Evolutionary conservation across 2,113 vertebrate species (phyloP).

Genomic region (Bagarius yarrelli): DNA sequence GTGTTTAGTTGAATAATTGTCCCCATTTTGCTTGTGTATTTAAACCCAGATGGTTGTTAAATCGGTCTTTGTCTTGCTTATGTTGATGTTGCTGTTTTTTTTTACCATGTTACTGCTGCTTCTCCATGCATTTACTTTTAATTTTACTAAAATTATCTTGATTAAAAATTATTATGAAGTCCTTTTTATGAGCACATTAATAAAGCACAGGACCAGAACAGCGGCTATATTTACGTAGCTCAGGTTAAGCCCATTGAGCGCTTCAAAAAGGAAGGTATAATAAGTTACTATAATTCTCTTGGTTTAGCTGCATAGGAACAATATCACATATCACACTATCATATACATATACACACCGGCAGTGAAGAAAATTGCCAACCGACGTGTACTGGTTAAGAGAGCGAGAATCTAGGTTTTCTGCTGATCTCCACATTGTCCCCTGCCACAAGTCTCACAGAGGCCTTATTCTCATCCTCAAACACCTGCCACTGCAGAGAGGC

Average conservation of each 20-base stretch:
- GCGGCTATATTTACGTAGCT: neutral
- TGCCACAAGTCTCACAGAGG: conserved; percentile 54
- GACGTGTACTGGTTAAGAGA: conserved; percentile 67
- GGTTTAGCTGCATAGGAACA: neutral
- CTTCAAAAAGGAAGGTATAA: neutral
- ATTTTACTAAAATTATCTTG: too few species aligned
- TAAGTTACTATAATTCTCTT: neutral
- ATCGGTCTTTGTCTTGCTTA: too few species aligned
- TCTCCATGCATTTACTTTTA: too few species aligned
- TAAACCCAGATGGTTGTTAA: too few species aligned
- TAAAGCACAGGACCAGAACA: neutral
- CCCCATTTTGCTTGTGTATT: too few species aligned
- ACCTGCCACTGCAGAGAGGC: conserved; percentile 76
- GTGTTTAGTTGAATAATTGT: too few species aligned
- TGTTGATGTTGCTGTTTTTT: too few species aligned
- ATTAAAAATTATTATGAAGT: too few species aligned
- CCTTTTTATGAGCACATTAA: neutral
- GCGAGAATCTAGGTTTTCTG: conserved; percentile 62
- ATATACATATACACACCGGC: conserved; percentile 62
- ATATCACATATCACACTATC: too few species aligned
- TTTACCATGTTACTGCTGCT: too few species aligned
- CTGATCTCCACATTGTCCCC: conserved; percentile 73
- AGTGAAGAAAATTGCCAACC: conserved; percentile 67
- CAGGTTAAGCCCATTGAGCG: neutral
- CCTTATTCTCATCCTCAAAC: conserved; percentile 73